Base-by-base conservation (phyloP, 2,888 invertebrate genomes). In the Leptarthrus brevirostris region DNA sequence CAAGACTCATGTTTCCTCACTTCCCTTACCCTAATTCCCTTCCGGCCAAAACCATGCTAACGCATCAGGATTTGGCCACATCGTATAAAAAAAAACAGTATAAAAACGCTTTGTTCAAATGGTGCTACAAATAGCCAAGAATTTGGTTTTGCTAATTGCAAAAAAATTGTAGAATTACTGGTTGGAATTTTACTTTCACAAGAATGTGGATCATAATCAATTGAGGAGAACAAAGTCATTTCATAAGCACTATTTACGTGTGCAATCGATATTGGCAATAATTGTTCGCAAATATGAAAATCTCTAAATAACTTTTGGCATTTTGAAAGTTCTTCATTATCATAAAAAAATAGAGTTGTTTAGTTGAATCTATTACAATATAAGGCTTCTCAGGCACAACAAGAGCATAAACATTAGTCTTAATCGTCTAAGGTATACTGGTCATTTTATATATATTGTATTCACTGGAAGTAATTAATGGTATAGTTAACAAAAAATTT, bases 401-500 rank as follows among this genome's bases (percentile, higher is more conserved):
- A 8, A 56, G n/a, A 4, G 56, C 16, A 34, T 8, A 56, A 5
- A 8, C 30, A 8, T 30, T 56, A 4, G 26, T 56, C 2, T 56
- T 14, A 1, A 14, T n/a, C 10, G 16, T 6, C 16, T 3, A 30
- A n/a, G 56, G 56, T 16, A 56, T 14, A 5, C 16, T 26, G 30
- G 56, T 56, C 30, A 56, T 56, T 34, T 56, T 56, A 34, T 56
- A 56, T 6, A 34, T n/a, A 14, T 26, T 56, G 16, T 30, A 56
- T 14, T 56, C 34, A 14, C 3, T 30, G 16, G 34, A 26, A 30
- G 16, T 56, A 8, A 26, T 16, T 16, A 56, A 16, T 2, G 56
- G 34, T 2, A 56, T 56, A 0, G n/a, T 8, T 30, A 56, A 34
- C 10, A 56, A 34, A 34, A 56, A 56, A n/a, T 56, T 56, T 14